Percentiles rank a stretch among this genome's conserved stretches.
These are phyloP conservation scores for Paguma larvata DNA, from an alignment of 2,797 vertebrate species.

Conservation along the genomic window DNA sequence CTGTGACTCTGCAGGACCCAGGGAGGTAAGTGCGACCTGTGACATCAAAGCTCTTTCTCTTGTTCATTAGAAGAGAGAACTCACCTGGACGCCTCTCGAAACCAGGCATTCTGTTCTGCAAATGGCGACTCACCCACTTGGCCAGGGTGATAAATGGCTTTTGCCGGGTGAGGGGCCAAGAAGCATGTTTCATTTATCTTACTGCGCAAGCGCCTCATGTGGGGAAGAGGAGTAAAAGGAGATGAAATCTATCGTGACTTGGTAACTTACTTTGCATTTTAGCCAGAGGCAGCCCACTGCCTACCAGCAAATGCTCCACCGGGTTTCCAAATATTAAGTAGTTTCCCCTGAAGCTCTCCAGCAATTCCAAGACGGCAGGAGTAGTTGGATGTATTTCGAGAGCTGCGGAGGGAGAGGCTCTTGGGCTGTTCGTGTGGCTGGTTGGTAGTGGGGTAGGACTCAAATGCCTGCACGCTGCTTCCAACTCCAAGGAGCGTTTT, in stretches of 20 bases:
- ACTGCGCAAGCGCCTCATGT: not conserved
- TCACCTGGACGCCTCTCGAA: not conserved
- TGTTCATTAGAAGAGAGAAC: not conserved
- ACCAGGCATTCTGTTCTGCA: not conserved
- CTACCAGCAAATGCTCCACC: not conserved
- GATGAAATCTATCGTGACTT: not conserved
- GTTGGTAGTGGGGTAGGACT: not conserved
- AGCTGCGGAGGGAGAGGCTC: not conserved
- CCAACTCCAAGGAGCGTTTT: not conserved
- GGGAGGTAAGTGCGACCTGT: no score
- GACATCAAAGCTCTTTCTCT: not conserved
- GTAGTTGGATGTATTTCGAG: not conserved
- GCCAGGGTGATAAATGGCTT: slow-evolving; percentile 36
- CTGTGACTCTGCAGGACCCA: not conserved
- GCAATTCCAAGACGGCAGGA: not conserved
- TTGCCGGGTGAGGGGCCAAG: slow-evolving; percentile 16
- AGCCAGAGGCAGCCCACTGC: not conserved
- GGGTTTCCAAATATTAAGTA: not conserved
- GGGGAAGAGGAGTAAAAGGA: slow-evolving; percentile 21
- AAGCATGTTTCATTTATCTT: slow-evolving; percentile 1
- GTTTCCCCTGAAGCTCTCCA: not conserved
- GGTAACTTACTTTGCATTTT: slow-evolving; percentile 40
- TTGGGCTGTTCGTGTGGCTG: not conserved
- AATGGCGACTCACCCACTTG: slow-evolving; percentile 5
- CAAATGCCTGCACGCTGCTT: not conserved